Percentiles rank a stretch among this genome's conserved stretches.
Conservation (phyloP, 2,797 vertebrate species). For the Sarcophilus harrisii region DNA sequence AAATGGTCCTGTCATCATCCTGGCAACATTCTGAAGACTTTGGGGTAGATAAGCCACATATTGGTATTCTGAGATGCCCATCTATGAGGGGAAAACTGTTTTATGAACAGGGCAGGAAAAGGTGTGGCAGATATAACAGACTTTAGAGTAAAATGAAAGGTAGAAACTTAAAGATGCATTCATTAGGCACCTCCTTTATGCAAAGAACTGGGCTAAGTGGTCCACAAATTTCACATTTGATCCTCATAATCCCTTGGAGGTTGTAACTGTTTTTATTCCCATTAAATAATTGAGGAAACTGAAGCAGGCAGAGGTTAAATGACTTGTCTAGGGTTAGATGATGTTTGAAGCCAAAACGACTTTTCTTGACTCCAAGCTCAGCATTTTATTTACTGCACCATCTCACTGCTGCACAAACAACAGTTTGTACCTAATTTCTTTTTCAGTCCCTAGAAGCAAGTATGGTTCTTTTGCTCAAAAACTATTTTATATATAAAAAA, state of each 20-base stretch:
- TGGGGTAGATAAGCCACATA: background rate
- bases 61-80: background rate
- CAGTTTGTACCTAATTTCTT: background rate
- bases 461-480: background rate
- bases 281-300: background rate
- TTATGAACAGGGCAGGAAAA: background rate
- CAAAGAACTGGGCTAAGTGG: background rate
- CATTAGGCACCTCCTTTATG: background rate
- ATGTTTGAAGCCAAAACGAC: background rate
- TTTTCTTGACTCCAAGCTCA: background rate
- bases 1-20: background rate
- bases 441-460: background rate
- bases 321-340: background rate
- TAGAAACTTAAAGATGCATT: background rate
- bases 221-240: background rate
- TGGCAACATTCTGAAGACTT: background rate
- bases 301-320: background rate
- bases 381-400: background rate
- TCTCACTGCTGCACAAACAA: background rate
- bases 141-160: background rate
- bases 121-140: background rate
- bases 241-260: background rate
- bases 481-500: background rate
- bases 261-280: background rate
- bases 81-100: background rate